phyloP scores from a whole-genome alignment of 2,888 invertebrate species.

The Plagodis pulveraria region DNA sequence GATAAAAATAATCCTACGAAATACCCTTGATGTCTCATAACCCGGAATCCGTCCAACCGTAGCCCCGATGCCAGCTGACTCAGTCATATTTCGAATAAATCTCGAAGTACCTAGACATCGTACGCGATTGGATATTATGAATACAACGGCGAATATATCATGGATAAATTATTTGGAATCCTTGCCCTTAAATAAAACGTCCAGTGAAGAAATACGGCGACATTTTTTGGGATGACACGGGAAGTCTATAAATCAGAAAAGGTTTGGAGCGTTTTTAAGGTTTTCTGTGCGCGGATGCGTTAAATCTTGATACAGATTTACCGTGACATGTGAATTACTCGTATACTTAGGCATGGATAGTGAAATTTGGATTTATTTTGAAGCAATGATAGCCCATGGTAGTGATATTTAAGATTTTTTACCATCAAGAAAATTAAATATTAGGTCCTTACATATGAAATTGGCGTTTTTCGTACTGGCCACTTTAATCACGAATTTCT shows the following conservation, averaged over 20 bases:
- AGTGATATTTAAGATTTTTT: too few species aligned
- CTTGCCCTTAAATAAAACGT: constrained; percentile 34
- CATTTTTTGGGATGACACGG: constrained; percentile 23
- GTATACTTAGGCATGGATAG: too few species aligned
- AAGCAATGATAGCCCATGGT: too few species aligned
- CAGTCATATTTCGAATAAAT: constrained; percentile 43
- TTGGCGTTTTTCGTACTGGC: too few species aligned
- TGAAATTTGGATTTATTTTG: too few species aligned
- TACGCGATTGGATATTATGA: constrained; percentile 32
- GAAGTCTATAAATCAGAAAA: constrained; percentile 32
- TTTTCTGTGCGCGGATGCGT: constrained; percentile 6
- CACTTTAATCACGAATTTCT: too few species aligned
- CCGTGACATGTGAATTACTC: neutral
- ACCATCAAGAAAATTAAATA: too few species aligned
- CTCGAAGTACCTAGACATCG: constrained; percentile 29
- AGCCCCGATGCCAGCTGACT: constrained; percentile 39
- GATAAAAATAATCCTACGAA: constrained; percentile 21
- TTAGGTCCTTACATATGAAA: too few species aligned
- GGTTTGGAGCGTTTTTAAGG: constrained; percentile 15
- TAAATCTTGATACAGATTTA: constrained; percentile 7
- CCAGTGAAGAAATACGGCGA: constrained; percentile 28
- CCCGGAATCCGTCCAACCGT: constrained; percentile 16
- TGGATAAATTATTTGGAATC: constrained; percentile 36
- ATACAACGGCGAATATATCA: constrained; percentile 33
- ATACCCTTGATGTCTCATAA: constrained; percentile 11